Evolutionary conservation across 2,797 vertebrate species (phyloP), one percentile per base, ranked within the genome.

Genomic region (Erethizon dorsatum): DNA sequence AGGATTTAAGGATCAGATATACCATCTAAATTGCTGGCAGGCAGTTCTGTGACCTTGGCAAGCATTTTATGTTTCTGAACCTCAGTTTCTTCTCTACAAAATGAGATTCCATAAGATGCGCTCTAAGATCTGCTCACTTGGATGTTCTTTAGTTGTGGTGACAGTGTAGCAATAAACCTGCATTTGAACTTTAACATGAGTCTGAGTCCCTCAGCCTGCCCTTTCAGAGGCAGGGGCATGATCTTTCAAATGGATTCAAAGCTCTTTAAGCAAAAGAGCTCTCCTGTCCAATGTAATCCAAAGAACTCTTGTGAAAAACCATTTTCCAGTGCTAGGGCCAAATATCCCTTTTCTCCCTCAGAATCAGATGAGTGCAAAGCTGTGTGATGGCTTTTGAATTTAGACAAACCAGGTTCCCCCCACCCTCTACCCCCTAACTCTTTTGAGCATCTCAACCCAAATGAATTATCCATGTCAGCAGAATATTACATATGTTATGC

Each of bases 401-500:
- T 95, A 96, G 56, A 94, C 88, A 98, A 73, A 96, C 59, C 78
- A 88, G 91, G 54, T 54, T 61, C 57, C 67, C 26, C 47, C n/a
- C 69, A 7, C 0, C 50, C 37, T 65, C 12, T 61, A 26, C 37
- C 82, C n/a, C 33, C 54, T 50, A 57, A 50, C 28, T 91, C 82
- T 95, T 93, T 24, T 84, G 92, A 97, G 52, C 77, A 71, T 94
- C 90, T 96, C 59, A 61, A 79, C 92, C 88, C 96, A 97, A 91
- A 96, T 84, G 96, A 97, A 96, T 96, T 96, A 88, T 89, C 94
- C 37, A 65, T 85, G 88, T 97, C 97, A 96, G 97, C 95, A 97
- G 92, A 96, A 96, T 97, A 97, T 83, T 95, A 95, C 90, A 87
- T 97, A 96, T 52, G 97, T 83, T 97, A 96, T 96, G 97, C 95